These are phyloP conservation scores for Numenius arquata DNA, from an alignment of 2,113 vertebrate genomes.

Conservation along the genomic window DNA sequence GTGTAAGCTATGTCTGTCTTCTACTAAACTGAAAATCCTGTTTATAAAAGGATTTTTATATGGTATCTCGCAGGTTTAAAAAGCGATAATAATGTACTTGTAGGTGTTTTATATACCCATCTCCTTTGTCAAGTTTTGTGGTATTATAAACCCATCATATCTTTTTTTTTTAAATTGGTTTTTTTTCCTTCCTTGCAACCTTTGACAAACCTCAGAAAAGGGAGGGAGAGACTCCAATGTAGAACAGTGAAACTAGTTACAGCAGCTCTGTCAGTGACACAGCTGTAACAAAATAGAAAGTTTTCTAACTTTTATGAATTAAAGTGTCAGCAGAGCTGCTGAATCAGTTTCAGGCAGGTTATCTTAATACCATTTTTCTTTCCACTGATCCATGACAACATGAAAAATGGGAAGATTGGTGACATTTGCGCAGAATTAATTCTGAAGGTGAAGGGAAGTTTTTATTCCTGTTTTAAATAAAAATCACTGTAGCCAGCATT, in stretches of 20 bases:
- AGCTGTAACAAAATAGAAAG: not conserved
- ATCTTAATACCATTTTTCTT: not conserved
- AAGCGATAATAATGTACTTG: not conserved
- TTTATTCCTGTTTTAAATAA: constrained; percentile 8
- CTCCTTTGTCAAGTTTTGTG: not conserved
- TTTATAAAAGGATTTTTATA: not conserved
- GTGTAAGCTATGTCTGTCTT: not conserved
- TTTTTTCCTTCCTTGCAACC: not conserved
- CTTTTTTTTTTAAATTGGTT: not conserved
- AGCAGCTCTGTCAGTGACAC: not conserved
- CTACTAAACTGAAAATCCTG: not conserved
- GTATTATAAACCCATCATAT: not conserved
- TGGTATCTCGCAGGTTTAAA: not conserved
- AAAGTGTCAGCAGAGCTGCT: not conserved
- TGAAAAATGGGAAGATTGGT: not conserved
- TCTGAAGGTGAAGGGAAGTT: not conserved
- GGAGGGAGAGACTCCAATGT: not conserved
- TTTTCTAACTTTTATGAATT: not conserved
- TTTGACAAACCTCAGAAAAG: not conserved
- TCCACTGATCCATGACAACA: not conserved
- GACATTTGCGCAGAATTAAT: not conserved
- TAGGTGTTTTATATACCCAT: not conserved
- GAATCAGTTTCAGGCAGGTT: not conserved
- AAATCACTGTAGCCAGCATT: not conserved
- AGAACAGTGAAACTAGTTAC: not conserved